These are phyloP conservation scores for Drymodes brunneopygia DNA, from an alignment of 2,113 vertebrate genomes.

Conservation along the genomic window DNA sequence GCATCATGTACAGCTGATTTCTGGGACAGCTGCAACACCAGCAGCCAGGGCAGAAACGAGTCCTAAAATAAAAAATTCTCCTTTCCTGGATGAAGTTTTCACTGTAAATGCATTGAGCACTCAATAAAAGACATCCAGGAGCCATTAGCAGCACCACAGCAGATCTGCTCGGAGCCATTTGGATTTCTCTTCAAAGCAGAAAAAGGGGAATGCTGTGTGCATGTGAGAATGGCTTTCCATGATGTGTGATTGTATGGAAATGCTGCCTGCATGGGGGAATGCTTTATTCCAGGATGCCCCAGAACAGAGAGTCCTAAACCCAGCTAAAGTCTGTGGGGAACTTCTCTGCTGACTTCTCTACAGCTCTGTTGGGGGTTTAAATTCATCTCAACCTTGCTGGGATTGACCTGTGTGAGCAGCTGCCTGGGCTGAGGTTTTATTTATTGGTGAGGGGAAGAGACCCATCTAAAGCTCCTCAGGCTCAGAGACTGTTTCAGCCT, in stretches of 20 bases:
- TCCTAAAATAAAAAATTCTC: not conserved
- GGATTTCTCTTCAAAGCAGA: slow-evolving; percentile 31
- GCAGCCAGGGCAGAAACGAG: not conserved
- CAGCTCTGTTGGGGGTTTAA: not conserved
- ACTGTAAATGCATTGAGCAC: not conserved
- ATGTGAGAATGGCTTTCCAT: not conserved
- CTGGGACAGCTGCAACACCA: not conserved
- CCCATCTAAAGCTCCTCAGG: not conserved
- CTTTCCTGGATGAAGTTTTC: not conserved
- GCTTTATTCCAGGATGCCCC: not conserved
- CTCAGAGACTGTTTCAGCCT: not conserved
- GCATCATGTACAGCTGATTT: not conserved
- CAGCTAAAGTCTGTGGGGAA: not conserved
- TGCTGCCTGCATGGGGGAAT: not conserved
- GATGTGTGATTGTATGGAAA: not conserved
- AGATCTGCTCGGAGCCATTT: not conserved
- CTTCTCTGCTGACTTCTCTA: not conserved
- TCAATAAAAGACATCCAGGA: not conserved
- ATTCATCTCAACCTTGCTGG: not conserved
- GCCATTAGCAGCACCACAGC: not conserved
- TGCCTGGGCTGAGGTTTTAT: not conserved
- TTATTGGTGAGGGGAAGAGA: not conserved
- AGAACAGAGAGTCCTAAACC: not conserved
- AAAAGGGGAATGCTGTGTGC: not conserved
- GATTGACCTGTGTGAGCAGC: not conserved